phyloP scores from a whole-genome alignment of 2,113 vertebrate genomes.

The Ictidomys tridecemlineatus region DNA sequence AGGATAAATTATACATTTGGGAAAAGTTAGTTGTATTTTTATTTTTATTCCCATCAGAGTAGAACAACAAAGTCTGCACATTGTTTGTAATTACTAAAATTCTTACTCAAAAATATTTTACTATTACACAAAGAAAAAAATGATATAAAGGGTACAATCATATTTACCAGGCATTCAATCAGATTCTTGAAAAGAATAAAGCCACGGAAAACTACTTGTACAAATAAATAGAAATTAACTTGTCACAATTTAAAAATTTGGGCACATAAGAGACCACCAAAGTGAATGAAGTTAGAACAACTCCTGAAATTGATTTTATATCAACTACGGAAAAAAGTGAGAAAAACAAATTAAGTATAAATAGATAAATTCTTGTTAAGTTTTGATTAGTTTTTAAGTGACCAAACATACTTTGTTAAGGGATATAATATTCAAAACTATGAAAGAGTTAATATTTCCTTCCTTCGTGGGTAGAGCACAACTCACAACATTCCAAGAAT shows the following conservation, averaged over 20 bases:
- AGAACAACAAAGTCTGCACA: background rate
- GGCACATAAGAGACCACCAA: background rate
- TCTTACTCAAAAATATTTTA: background rate
- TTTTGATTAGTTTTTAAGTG: conserved; percentile 58
- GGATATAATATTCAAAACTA: background rate
- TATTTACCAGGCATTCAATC: background rate
- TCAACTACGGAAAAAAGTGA: background rate
- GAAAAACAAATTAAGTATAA: conserved; percentile 50
- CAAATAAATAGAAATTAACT: background rate
- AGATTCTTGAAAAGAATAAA: conserved; percentile 33
- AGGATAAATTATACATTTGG: background rate
- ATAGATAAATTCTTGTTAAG: background rate
- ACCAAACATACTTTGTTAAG: background rate
- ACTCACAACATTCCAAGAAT: background rate
- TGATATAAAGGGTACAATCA: background rate
- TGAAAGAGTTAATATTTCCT: conserved; percentile 24
- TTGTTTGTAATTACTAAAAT: conserved; percentile 55
- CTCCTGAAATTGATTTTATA: conserved; percentile 1
- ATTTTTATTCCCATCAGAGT: too few relatives aligned
- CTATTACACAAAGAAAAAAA: background rate
- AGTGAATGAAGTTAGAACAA: background rate
- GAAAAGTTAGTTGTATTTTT: background rate
- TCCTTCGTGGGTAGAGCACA: background rate
- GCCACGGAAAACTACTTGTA: background rate
- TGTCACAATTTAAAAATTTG: background rate